Base-by-base conservation (phyloP, 1,140 invertebrate genomes). In the Bilobella aurantiaca region DNA sequence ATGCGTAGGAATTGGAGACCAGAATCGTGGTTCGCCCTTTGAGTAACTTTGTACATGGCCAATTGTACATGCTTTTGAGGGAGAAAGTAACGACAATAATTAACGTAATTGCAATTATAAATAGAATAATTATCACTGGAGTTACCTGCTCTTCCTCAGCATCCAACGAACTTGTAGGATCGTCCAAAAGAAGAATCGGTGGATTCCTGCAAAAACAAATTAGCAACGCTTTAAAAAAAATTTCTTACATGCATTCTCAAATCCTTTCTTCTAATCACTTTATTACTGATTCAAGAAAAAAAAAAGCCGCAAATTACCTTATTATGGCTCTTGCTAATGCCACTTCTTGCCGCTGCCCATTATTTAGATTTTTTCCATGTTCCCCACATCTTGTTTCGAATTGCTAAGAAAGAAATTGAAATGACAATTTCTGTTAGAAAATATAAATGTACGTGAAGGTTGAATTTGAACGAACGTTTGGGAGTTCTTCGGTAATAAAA, bases 1-100 rank as follows among this genome's bases (percentile, higher is more conserved):
- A 80, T 1, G 78, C 79, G 47, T 81, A 68, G 3, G 79, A 74
- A 67, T 82, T 80, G 31, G 81, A 80, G 30, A 82, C 75, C 3
- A 80, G 74, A 27, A 82, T 75, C 0, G 79, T 80, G 8, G 80
- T 82, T 56, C 81, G 73, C 1, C 79, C 79, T 65, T 61, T 28
- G 12, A n/a, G 69, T 59, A 23, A 69, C 74, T 67, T 74, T 32
- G 25, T 27, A 18, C 21, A 53, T 28, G n/a, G 42, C 18, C 46
- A 53, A 57, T 62, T 29, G 57, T 8, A 58, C 29, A 58, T 58
- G 25, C 25, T 27, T n/a, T n/a, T n/a, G n/a, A n/a, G 30, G 14
- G 30, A 8, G 57, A 23, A 29, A 56, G 5, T 12, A 56, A 56
- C 49, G 21, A 16, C 8, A 25, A 14, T 8, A 56, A 56, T 58